Evolutionary conservation across 2,797 vertebrate genomes (phyloP).

Genomic region (Poecile montanus): DNA sequence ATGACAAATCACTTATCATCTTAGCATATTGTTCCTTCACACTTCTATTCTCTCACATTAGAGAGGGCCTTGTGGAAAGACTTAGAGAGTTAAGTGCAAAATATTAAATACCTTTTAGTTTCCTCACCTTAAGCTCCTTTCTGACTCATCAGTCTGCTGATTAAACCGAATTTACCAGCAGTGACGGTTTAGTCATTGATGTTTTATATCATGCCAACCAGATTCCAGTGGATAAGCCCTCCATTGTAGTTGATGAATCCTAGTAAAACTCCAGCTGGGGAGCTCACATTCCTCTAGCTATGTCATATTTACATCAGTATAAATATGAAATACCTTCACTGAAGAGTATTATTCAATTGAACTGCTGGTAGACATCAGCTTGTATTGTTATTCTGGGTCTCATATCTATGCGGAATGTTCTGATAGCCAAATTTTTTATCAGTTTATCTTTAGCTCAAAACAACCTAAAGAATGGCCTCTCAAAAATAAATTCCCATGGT

Average conservation of each 20-base stretch:
- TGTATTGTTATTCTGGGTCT: neutral
- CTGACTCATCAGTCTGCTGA: neutral
- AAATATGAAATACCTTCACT: neutral
- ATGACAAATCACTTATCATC: neutral
- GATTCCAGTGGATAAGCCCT: neutral
- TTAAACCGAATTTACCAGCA: neutral
- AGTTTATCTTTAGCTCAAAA: neutral
- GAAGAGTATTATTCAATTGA: neutral
- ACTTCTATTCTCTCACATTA: neutral
- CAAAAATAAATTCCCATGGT: neutral
- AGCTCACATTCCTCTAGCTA: neutral
- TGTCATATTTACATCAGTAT: neutral
- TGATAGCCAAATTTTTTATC: neutral
- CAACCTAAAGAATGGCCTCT: neutral
- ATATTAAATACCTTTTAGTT: neutral
- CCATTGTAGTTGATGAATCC: neutral
- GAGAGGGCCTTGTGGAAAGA: neutral
- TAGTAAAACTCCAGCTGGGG: neutral
- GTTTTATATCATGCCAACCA: neutral
- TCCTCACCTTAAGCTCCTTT: neutral
- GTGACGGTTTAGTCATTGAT: neutral
- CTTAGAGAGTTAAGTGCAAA: neutral
- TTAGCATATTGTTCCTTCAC: neutral
- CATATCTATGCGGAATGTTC: neutral
- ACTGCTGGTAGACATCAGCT: neutral